phyloP scores from a whole-genome alignment of 2,113 vertebrate species.

The Mustelus asterias region DNA sequence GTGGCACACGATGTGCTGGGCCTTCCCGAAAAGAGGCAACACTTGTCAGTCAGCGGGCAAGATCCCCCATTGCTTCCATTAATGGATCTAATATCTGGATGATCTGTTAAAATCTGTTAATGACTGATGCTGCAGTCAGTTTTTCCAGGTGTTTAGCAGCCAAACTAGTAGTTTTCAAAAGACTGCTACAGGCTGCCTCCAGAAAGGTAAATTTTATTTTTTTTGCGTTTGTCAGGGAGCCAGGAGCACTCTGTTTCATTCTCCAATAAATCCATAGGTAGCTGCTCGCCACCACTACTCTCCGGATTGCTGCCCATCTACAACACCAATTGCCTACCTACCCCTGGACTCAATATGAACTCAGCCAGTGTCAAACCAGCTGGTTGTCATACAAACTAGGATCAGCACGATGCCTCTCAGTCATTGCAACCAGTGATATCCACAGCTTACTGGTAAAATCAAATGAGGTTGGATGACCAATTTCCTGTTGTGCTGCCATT shows the following conservation, averaged over 20 bases:
- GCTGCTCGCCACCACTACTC: background rate
- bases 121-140: background rate
- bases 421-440: background rate
- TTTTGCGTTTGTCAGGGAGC: background rate
- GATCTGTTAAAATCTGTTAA: background rate
- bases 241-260: background rate
- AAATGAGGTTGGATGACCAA: background rate
- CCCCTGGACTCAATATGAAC: background rate
- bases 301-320: background rate
- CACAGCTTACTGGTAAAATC: background rate
- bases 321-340: too few relatives aligned
- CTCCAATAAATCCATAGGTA: background rate
- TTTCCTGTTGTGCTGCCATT: background rate
- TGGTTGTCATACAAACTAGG: too few relatives aligned
- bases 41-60: too few relatives aligned
- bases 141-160: background rate
- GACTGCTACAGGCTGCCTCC: background rate
- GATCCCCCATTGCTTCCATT: background rate
- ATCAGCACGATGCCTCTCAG: background rate
- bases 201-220: background rate
- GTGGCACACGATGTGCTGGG: too few relatives aligned
- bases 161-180: background rate
- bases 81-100: background rate
- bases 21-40: too few relatives aligned
- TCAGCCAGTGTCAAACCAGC: background rate